Evolutionary conservation across 2,888 invertebrate species (phyloP).

Genomic region (Ditula angustiorana): DNA sequence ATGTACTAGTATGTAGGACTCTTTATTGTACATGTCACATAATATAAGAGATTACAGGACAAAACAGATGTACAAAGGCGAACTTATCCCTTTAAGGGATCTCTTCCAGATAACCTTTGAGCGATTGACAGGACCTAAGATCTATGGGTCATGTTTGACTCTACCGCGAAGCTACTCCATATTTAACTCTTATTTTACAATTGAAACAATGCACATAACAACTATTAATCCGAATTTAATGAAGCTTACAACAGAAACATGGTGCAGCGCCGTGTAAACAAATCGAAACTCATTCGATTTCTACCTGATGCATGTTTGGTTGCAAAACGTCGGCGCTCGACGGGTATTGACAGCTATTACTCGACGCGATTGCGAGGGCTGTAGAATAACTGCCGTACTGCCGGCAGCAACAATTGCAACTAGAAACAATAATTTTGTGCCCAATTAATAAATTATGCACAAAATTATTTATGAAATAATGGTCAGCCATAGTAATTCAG

Average conservation of each 20-base stretch:
- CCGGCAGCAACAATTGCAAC: constrained; percentile 1
- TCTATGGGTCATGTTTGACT: no score
- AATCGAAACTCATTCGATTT: constrained; percentile 14
- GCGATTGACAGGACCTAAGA: no score
- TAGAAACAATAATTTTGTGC: not conserved
- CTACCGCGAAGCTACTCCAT: no score
- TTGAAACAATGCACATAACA: not conserved
- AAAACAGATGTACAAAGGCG: no score
- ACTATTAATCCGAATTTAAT: constrained; percentile 25
- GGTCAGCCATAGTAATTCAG: no score
- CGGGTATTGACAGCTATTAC: constrained; percentile 35
- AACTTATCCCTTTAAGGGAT: no score
- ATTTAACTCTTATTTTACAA: not conserved
- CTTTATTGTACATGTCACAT: no score
- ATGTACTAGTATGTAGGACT: no score
- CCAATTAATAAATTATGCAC: not conserved
- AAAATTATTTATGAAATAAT: no score
- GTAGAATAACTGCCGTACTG: constrained; percentile 8
- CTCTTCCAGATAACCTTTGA: no score
- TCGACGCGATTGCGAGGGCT: not conserved
- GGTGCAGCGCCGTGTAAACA: constrained; percentile 14
- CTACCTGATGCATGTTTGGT: constrained; percentile 32
- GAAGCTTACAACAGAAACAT: constrained; percentile 18
- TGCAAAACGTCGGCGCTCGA: not conserved
- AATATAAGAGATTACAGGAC: no score